These are phyloP conservation scores for Planococcus citri DNA, from an alignment of 1,140 invertebrate species.

Conservation along the genomic window DNA sequence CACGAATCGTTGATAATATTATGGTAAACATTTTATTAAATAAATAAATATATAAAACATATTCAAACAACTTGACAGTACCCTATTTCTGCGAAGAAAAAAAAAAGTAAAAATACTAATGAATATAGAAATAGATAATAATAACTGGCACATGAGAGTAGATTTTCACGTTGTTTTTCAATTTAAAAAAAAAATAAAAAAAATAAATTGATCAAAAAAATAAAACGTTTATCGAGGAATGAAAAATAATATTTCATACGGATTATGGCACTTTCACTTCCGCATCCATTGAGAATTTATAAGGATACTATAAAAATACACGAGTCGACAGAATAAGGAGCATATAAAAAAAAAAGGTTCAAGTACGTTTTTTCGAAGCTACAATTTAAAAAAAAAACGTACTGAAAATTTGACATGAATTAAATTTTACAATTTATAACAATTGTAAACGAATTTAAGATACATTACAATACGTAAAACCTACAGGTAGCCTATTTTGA, in stretches of 20 bases:
- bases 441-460: no score
- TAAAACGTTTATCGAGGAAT: no score
- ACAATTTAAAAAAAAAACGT: no score
- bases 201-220: not conserved
- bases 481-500: not conserved
- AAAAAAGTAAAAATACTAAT: not conserved
- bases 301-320: no score
- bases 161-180: not conserved
- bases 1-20: not conserved
- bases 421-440: not conserved
- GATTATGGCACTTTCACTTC: no score
- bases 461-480: not conserved
- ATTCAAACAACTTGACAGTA: not conserved
- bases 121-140: not conserved
- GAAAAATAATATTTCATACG: no score
- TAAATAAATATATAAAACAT: not conserved
- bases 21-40: conserved; percentile 4
- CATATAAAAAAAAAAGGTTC: no score
- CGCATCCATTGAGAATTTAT: no score
- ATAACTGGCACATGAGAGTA: not conserved
- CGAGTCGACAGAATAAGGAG: no score
- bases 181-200: not conserved
- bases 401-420: no score
- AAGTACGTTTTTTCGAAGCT: no score
- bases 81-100: no score